Conservation (phyloP, 2,888 invertebrate genomes). For the Saturnia japonica region DNA sequence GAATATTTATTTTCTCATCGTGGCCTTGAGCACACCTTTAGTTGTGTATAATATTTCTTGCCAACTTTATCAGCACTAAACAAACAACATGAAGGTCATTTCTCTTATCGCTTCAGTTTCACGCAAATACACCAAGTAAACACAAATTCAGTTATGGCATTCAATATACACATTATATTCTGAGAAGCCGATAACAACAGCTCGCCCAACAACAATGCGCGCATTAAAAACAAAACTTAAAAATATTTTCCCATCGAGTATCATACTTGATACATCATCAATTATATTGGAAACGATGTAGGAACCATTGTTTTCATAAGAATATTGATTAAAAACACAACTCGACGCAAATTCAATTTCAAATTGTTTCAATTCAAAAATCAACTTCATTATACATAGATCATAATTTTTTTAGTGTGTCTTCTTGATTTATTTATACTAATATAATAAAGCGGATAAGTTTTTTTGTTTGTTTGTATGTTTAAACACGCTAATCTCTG, state of each 20-base stretch:
- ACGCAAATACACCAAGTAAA: slow-evolving; percentile 13
- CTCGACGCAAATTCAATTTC: not conserved
- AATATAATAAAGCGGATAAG: too few species aligned
- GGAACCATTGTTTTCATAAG: not conserved
- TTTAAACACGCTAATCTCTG: too few species aligned
- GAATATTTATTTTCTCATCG: not conserved
- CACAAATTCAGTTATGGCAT: slow-evolving; percentile 6
- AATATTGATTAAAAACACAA: not conserved
- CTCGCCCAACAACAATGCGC: not conserved
- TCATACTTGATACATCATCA: slow-evolving; percentile 8
- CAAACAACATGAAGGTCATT: not conserved
- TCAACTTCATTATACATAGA: too few species aligned
- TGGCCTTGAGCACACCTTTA: not conserved
- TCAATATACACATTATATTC: slow-evolving; percentile 13
- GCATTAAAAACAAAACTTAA: not conserved
- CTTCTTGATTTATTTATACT: not conserved
- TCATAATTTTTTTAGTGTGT: not conserved
- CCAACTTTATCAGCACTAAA: not conserved
- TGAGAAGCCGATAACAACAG: not conserved
- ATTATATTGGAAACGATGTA: not conserved
- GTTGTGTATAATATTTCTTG: not conserved
- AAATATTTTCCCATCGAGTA: slow-evolving; percentile 3
- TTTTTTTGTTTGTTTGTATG: too few species aligned
- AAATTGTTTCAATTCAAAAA: too few species aligned
- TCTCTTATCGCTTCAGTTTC: slow-evolving; percentile 10